phyloP scores from a whole-genome alignment of 92 coral and sea anemone species.

The Parazoanthus swiftii region DNA sequence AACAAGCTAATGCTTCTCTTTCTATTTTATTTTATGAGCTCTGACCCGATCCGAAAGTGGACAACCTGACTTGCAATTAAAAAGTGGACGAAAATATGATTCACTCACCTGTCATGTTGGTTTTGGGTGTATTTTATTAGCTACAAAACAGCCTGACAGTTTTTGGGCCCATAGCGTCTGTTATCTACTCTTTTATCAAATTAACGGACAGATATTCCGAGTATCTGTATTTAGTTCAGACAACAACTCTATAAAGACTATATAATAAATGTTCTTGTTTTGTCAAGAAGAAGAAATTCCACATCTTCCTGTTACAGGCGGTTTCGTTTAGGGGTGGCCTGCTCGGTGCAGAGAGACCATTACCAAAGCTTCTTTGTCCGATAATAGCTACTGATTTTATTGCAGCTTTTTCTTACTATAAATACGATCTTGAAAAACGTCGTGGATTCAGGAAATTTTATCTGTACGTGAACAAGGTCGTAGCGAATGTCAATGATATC shows the following conservation, averaged over 20 bases:
- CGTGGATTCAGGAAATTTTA: background rate
- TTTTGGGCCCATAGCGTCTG: conserved; percentile 9
- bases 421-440: background rate
- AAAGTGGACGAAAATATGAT: background rate
- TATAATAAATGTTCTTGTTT: conserved; percentile 18
- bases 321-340: background rate
- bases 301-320: background rate
- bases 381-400: background rate
- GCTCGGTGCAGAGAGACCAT: background rate
- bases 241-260: background rate
- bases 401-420: conserved; percentile 14
- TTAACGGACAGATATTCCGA: conserved; percentile 7
- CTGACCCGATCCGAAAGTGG: background rate
- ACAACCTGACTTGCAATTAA: background rate
- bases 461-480: conserved; percentile 5
- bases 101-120: background rate
- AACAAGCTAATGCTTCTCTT: background rate
- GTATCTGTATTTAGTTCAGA: conserved; percentile 8
- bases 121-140: conserved; percentile 8
- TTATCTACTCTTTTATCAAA: conserved; percentile 21
- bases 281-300: conserved; percentile 9
- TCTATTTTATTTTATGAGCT: background rate
- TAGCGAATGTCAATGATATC: conserved; percentile 23
- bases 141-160: conserved; percentile 23
- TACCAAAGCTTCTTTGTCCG: background rate